phyloP scores from a whole-genome alignment of 2,888 invertebrate species.

The Xanthostigma xanthostigma region DNA sequence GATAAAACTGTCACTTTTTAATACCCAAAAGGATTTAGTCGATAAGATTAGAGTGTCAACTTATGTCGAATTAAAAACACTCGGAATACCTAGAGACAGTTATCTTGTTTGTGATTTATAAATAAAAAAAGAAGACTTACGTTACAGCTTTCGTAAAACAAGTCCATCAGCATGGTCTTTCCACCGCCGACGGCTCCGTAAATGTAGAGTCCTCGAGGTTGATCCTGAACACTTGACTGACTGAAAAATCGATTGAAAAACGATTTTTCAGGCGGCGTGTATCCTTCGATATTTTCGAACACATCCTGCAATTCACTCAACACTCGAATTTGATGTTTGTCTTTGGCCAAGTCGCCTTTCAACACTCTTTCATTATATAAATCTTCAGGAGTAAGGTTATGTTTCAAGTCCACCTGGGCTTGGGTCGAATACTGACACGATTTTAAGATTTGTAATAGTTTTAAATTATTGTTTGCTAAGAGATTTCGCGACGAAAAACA shows the following conservation, averaged over 20 bases:
- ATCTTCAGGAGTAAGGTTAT: constrained; percentile 28
- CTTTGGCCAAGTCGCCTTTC: constrained; percentile 42
- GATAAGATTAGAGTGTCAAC: no score
- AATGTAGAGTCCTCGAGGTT: constrained; percentile 72
- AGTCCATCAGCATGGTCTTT: constrained; percentile 98
- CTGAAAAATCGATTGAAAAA: constrained; percentile 27
- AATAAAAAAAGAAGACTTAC: constrained; percentile 25
- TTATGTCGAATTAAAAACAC: no score
- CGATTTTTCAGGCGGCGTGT: constrained; percentile 33
- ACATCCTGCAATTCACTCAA: constrained; percentile 53
- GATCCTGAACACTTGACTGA: constrained; percentile 19
- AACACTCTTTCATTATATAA: constrained; percentile 41
- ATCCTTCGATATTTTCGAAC: constrained; percentile 44
- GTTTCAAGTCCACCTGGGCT: neutral
- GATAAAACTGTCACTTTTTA: no score
- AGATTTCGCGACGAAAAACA: no score
- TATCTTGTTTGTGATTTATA: neutral
- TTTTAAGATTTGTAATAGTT: no score
- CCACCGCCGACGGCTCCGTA: constrained; percentile 89
- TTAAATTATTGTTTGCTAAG: no score
- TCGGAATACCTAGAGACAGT: no score
- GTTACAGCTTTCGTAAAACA: constrained; percentile 73
- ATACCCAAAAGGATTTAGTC: no score
- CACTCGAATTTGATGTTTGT: constrained; percentile 58
- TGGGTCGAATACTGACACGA: constrained; percentile 3